Evolutionary conservation across 2,113 vertebrate species (phyloP).

Genomic region (Caretta caretta): DNA sequence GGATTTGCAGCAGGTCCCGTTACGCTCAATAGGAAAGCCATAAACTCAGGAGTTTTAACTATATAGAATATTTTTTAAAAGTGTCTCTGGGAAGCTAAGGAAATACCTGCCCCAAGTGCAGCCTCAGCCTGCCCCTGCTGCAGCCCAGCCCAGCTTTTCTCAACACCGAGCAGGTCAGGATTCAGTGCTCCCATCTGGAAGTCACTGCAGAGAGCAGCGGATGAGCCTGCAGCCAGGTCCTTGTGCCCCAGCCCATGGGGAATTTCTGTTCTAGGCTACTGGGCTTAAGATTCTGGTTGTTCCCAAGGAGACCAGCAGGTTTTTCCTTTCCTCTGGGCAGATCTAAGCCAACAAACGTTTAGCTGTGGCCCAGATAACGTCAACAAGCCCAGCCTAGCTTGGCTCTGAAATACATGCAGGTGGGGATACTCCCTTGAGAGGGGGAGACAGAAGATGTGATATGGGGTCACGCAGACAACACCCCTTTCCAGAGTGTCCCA

Average conservation of each 20-base stretch:
- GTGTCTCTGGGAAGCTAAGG: not conserved
- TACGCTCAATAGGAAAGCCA: not conserved
- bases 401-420: not conserved
- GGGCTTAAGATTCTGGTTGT: not conserved
- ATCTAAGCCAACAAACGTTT: not conserved
- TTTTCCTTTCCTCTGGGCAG: not conserved
- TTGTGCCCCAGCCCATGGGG: not conserved
- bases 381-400: not conserved
- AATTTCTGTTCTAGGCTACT: accelerated
- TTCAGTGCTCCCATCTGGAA: not conserved
- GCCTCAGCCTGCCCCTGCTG: not conserved
- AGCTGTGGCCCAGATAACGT: not conserved
- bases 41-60: not conserved
- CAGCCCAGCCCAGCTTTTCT: not conserved
- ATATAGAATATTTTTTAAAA: not conserved
- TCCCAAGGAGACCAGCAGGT: not conserved
- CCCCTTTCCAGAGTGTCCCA: not conserved
- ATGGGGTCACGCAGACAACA: not conserved
- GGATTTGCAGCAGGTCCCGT: constrained; percentile 37
- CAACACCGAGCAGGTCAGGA: not conserved
- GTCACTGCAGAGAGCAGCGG: accelerated
- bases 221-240: not conserved
- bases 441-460: not conserved
- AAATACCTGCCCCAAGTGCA: not conserved
- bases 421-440: accelerated